phyloP scores from a whole-genome alignment of 1,140 invertebrate genomes.

The Lepidurus apus region DNA sequence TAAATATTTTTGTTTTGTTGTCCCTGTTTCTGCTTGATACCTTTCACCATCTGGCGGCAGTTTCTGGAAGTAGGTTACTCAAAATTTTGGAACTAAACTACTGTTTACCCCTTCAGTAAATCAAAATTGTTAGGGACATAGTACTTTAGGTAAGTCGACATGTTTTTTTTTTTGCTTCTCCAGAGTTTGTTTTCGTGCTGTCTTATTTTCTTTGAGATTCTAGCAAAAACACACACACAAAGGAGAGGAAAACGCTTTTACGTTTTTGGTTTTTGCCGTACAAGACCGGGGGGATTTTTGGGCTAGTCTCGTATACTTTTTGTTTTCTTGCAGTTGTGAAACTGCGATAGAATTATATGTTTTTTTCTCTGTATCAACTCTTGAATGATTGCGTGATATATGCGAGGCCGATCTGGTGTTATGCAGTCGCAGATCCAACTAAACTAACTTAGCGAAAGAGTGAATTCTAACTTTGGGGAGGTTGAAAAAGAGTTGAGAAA shows the following conservation, averaged over 20 bases:
- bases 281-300: background rate
- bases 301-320: conserved; percentile 2
- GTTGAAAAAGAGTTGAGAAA: background rate
- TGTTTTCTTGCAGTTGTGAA: background rate
- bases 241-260: background rate
- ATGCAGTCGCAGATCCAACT: no score
- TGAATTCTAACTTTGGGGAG: no score
- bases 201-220: background rate
- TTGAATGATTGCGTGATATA: no score
- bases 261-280: background rate
- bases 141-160: background rate
- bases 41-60: background rate
- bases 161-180: no score
- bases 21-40: background rate
- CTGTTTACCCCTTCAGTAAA: background rate
- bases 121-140: background rate
- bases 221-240: background rate
- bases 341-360: background rate
- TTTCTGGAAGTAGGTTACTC: background rate
- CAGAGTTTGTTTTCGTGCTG: no score
- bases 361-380: background rate
- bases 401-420: no score
- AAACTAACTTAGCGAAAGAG: no score
- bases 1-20: background rate
- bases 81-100: background rate